Evolutionary conservation across 2,113 vertebrate species (phyloP).

Genomic region (Semicossyphus pulcher): DNA sequence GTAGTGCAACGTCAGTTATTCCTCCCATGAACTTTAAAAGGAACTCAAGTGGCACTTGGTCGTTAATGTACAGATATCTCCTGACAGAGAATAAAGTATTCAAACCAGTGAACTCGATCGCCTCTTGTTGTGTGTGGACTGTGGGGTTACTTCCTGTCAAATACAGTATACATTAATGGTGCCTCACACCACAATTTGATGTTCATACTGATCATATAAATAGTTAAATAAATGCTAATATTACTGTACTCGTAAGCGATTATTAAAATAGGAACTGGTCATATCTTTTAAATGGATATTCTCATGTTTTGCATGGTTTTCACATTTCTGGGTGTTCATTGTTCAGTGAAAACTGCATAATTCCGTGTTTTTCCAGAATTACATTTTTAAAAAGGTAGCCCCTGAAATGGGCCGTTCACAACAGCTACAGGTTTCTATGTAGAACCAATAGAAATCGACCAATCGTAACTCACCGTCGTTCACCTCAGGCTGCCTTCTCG

Average conservation of each 20-base stretch:
- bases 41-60: conserved; percentile 69
- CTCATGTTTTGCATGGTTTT: too few relatives aligned
- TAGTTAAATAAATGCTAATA: background rate
- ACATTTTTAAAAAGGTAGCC: too few relatives aligned
- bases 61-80: conserved; percentile 78
- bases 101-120: background rate
- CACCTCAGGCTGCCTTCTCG: too few relatives aligned
- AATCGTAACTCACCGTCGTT: too few relatives aligned
- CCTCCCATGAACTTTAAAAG: conserved; percentile 63
- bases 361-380: too few relatives aligned
- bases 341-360: too few relatives aligned
- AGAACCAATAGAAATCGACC: too few relatives aligned
- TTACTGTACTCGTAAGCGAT: background rate
- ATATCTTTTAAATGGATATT: too few relatives aligned
- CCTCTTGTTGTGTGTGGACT: conserved; percentile 1
- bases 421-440: too few relatives aligned
- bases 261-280: too few relatives aligned
- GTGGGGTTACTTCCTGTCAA: background rate
- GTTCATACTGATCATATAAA: background rate
- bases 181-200: background rate
- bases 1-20: conserved; percentile 50
- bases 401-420: too few relatives aligned
- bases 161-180: background rate
- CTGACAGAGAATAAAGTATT: conserved; percentile 77
- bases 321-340: too few relatives aligned